phyloP scores from a whole-genome alignment of 2,797 vertebrate genomes.

The Carduelis carduelis region DNA sequence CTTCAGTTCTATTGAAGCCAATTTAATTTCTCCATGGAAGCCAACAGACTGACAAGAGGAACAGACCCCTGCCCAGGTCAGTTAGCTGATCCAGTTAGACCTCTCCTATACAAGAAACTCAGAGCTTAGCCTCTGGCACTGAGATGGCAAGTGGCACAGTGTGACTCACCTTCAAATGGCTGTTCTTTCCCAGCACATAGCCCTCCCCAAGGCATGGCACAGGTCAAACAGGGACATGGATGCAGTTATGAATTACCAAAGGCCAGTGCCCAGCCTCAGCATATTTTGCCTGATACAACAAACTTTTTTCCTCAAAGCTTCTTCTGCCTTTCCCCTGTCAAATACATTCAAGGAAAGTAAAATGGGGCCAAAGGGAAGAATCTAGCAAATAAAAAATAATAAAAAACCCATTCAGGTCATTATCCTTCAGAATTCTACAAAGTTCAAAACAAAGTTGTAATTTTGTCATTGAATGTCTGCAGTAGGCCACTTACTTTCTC shows the following conservation, averaged over 20 bases:
- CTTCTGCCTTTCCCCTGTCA: neutral
- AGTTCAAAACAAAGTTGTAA: neutral
- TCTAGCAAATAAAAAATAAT: neutral
- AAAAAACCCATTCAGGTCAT: accelerated
- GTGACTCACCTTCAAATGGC: neutral
- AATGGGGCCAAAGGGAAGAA: neutral
- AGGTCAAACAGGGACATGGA: neutral
- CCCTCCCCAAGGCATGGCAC: neutral
- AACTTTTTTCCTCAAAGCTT: neutral
- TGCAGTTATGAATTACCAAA: neutral
- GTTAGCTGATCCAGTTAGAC: neutral
- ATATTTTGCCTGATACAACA: neutral
- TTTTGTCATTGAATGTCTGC: neutral
- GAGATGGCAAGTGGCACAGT: neutral
- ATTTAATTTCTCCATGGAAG: neutral
- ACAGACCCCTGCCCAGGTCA: neutral
- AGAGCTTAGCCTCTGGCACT: neutral
- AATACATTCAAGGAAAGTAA: neutral
- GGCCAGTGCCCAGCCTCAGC: neutral
- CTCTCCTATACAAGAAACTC: neutral
- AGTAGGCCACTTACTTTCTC: neutral
- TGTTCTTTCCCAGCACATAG: neutral
- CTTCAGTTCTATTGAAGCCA: neutral
- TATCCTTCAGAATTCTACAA: neutral
- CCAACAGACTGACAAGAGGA: neutral